These are phyloP conservation scores for Platalea minor DNA, from an alignment of 2,797 vertebrate species.

Conservation along the genomic window DNA sequence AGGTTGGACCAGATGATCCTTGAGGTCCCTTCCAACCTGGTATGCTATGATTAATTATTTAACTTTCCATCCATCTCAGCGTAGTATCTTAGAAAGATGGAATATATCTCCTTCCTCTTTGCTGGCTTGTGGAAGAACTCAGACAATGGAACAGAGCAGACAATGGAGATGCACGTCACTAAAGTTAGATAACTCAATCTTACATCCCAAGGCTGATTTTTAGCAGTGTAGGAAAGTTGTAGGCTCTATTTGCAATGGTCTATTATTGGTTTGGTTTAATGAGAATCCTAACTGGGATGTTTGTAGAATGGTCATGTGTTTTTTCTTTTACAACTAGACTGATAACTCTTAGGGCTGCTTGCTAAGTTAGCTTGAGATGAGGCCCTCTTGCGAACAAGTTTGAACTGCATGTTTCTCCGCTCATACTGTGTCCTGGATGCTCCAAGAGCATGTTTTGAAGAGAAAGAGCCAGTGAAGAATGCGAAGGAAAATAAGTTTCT, in stretches of 20 bases:
- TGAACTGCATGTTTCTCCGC: not conserved
- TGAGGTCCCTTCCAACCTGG: no score
- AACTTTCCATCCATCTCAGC: not conserved
- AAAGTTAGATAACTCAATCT: not conserved
- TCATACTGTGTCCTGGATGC: not conserved
- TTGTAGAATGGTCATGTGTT: not conserved
- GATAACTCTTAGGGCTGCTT: not conserved
- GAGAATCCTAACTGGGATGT: not conserved
- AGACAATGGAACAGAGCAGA: not conserved
- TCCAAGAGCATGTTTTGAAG: not conserved
- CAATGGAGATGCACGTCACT: not conserved
- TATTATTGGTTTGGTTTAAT: not conserved
- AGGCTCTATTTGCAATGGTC: not conserved
- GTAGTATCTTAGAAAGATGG: not conserved
- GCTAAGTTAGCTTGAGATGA: not conserved
- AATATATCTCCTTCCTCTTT: not conserved
- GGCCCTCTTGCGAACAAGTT: not conserved
- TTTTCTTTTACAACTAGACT: not conserved
- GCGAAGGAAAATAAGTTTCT: not conserved
- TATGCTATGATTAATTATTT: not conserved
- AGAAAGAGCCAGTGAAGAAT: not conserved
- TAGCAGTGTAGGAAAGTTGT: not conserved
- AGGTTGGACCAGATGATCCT: no score
- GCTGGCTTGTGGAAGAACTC: not conserved
- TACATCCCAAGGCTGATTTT: not conserved